Percentiles rank a stretch among this genome's conserved stretches.
Evolutionary conservation across 2,113 vertebrate genomes (phyloP).

Genomic region (Vicugna pacos): DNA sequence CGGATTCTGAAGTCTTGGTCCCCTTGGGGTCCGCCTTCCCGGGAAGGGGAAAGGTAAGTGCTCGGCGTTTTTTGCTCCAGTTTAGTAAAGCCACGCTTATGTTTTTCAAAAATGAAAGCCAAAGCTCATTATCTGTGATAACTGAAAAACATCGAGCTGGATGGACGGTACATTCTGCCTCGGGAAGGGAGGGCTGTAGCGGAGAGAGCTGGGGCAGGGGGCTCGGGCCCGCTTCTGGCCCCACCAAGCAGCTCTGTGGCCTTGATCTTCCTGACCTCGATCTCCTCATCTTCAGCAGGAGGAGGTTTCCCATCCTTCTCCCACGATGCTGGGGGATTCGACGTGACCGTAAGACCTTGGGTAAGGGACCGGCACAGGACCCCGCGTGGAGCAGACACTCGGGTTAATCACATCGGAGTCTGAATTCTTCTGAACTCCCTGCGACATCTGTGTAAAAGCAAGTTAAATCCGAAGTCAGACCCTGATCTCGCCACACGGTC

Average conservation of each 20-base stretch:
- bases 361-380: background rate
- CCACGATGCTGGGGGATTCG: background rate
- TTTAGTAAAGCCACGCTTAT: background rate
- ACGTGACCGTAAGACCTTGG: background rate
- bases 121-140: background rate
- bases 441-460: background rate
- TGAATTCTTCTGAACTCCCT: background rate
- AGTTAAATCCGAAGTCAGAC: background rate
- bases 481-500: background rate
- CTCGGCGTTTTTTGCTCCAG: background rate
- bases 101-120: background rate
- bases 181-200: background rate
- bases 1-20: background rate
- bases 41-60: background rate
- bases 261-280: background rate
- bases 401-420: background rate
- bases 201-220: background rate
- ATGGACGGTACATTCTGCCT: background rate
- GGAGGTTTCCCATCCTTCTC: background rate
- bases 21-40: background rate
- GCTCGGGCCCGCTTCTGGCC: background rate
- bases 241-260: background rate
- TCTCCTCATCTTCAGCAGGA: constrained; percentile 19
- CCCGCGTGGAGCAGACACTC: background rate
- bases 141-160: background rate